Percentiles rank a stretch among this genome's conserved stretches.
Conservation (phyloP, 2,888 invertebrate genomes). For the Lomographa bimaculata region DNA sequence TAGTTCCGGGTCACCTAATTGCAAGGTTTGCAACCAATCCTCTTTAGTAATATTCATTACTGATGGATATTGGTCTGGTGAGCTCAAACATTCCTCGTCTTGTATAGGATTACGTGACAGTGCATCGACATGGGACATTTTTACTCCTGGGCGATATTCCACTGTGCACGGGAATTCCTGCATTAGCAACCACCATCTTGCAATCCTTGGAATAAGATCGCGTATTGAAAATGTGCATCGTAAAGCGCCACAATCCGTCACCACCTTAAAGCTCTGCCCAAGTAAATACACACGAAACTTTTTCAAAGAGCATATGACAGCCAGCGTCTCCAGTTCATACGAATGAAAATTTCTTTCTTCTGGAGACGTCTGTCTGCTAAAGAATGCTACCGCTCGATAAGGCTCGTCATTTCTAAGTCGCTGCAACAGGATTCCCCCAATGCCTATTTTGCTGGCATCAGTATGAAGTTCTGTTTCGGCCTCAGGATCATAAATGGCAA, state of each 20-base stretch:
- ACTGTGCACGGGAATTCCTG: slow-evolving; percentile 16
- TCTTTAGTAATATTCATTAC: slow-evolving; percentile 3
- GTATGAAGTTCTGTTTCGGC: slow-evolving; percentile 31
- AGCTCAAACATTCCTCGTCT: background rate
- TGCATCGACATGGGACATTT: slow-evolving; percentile 17
- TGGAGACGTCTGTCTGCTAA: slow-evolving; percentile 27
- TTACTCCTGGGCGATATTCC: slow-evolving; percentile 10
- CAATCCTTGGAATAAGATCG: slow-evolving; percentile 26
- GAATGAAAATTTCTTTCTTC: slow-evolving; percentile 31
- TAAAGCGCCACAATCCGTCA: slow-evolving; percentile 27
- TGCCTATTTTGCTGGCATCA: slow-evolving; percentile 31
- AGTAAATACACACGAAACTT: slow-evolving; percentile 28
- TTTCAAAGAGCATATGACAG: slow-evolving; percentile 23
- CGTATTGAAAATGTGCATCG: slow-evolving; percentile 26
- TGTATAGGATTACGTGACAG: background rate
- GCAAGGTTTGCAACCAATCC: slow-evolving; percentile 9
- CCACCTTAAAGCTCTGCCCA: slow-evolving; percentile 24
- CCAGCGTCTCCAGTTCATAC: slow-evolving; percentile 33
- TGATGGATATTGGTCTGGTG: background rate
- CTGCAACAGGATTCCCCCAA: slow-evolving; percentile 30
- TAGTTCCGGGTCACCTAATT: slow-evolving; percentile 6
- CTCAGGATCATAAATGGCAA: background rate
- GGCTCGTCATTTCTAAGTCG: background rate
- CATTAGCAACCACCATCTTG: slow-evolving; percentile 26
- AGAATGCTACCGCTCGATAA: slow-evolving; percentile 28